Base-by-base conservation (phyloP, 2,797 vertebrate species). In the Argya squamiceps region DNA sequence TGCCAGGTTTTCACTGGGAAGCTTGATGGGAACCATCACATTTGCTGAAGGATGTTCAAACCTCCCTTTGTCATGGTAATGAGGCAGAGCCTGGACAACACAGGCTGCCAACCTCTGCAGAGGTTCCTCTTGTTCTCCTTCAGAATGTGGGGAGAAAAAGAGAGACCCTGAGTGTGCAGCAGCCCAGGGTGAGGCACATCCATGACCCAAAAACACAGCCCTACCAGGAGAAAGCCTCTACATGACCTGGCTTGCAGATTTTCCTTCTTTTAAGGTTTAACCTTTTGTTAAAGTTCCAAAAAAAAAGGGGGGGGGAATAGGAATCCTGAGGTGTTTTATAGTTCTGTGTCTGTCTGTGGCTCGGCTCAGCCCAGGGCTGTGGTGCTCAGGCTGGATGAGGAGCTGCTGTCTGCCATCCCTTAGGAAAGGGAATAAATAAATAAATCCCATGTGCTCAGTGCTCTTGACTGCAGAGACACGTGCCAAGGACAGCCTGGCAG, bases 41-140 rank as follows among this genome's bases (percentile, higher is more conserved):
- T 91, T 93, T 87, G 89, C 91, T 79, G 89, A 84, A 52, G 78
- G 87, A 68, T 83, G 62, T 58, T 90, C 89, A 81, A 7, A 58
- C 64, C 92, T 92, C 70, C 74, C 83, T 96, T 95, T 96, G 92
- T 93, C 80, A 76, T 94, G 94, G 30, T 59, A 77, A 96, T 92
- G 94, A 71, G 82, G 90, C 94, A 30, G 46, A 60, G 93, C 92
- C 87, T 47, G 95, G 95, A 94, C 89, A 89, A 62, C 87, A 15
- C 67, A 22, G 41, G 8, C 87, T 95, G 95, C 93, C 95, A 93
- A 64, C 52, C 85, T 58, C 91, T 80, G 89, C 95, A 58, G 73
- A 82, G 76, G 37, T 27, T 80, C 34, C 81, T 74, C 87, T 17
- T n/a, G 32, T 73, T 77, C 91, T 82, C 41, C 5, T 76, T 12